Evolutionary conservation across 1,140 invertebrate genomes (phyloP).

Genomic region (Drosophila ogumai): DNA sequence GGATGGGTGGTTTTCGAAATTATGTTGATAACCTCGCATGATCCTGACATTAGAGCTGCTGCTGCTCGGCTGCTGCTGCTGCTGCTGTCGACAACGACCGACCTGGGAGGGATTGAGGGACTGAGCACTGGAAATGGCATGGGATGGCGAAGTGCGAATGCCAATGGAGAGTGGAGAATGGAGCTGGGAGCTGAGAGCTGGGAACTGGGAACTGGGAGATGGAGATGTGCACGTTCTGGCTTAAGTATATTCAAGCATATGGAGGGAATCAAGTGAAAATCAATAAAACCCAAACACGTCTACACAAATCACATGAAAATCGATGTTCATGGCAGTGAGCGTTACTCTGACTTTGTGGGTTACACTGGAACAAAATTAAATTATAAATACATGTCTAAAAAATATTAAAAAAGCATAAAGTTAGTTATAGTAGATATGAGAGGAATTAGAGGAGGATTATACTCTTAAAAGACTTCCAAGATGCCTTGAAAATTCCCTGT

Average conservation of each 20-base stretch:
- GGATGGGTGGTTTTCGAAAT: constrained; percentile 64
- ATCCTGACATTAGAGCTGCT: constrained; percentile 79
- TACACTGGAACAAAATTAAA: not conserved
- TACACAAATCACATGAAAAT: constrained; percentile 83
- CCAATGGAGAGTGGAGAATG: not conserved
- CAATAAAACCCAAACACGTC: constrained; percentile 83
- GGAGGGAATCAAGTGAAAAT: constrained; percentile 82
- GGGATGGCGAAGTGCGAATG: constrained; percentile 27
- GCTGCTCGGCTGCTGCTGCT: constrained; percentile 8
- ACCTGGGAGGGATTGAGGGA: constrained; percentile 21
- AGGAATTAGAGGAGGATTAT: too few relatives aligned
- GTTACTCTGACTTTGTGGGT: constrained; percentile 19
- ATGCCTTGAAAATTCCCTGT: not conserved
- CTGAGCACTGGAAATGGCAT: not conserved
- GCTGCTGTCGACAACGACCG: constrained; percentile 26
- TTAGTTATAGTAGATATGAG: too few relatives aligned
- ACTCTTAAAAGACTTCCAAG: too few relatives aligned
- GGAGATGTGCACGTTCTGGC: constrained; percentile 76
- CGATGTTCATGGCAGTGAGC: constrained; percentile 62
- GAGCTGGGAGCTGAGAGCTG: constrained; percentile 39
- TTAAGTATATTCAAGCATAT: constrained; percentile 83
- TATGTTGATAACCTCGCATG: constrained; percentile 81
- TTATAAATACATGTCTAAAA: too few relatives aligned
- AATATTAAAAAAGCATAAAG: too few relatives aligned
- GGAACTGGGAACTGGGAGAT: constrained; percentile 37